Evolutionary conservation across 2,797 vertebrate genomes (phyloP).

Genomic region (Bradypodion ventrale): DNA sequence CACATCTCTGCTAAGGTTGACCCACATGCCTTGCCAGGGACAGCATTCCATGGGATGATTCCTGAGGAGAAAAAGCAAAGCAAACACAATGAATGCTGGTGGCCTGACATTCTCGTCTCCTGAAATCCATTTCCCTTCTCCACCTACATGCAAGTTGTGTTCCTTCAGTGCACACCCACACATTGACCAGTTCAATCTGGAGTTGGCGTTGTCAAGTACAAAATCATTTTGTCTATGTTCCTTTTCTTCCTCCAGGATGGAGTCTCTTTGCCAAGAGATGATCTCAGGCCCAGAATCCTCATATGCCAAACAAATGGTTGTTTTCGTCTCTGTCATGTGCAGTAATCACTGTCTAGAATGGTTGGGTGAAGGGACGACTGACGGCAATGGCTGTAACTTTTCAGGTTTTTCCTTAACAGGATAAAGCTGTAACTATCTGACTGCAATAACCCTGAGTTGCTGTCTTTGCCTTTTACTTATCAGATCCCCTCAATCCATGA

Average conservation of each 20-base stretch:
- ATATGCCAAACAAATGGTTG: slow-evolving; percentile 62
- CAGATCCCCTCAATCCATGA: neutral
- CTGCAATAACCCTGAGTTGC: neutral
- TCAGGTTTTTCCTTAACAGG: neutral
- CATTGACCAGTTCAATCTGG: slow-evolving; percentile 43
- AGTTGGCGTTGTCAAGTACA: slow-evolving; percentile 51
- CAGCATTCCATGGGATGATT: slow-evolving; percentile 95
- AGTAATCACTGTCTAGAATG: slow-evolving; percentile 22
- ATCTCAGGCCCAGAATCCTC: slow-evolving; percentile 66
- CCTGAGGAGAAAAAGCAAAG: slow-evolving; percentile 76
- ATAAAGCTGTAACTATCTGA: neutral
- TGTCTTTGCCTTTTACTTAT: neutral
- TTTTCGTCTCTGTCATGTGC: slow-evolving; percentile 46
- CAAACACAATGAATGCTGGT: slow-evolving; percentile 42
- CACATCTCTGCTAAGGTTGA: slow-evolving; percentile 88
- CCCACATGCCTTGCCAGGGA: slow-evolving; percentile 92
- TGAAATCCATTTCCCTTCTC: slow-evolving; percentile 31
- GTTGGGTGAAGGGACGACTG: slow-evolving; percentile 32
- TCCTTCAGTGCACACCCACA: slow-evolving; percentile 43
- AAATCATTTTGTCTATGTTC: slow-evolving; percentile 33
- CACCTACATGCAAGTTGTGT: slow-evolving; percentile 63
- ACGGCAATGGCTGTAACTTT: slow-evolving; percentile 40
- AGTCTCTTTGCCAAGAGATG: slow-evolving; percentile 44
- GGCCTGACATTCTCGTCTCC: slow-evolving; percentile 13
- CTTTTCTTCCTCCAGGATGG: slow-evolving; percentile 12